A percentile compares a stretch with the other conserved stretches of the same genome.
Conservation (phyloP, 2,888 invertebrate species). For the Calameuta idolon region DNA sequence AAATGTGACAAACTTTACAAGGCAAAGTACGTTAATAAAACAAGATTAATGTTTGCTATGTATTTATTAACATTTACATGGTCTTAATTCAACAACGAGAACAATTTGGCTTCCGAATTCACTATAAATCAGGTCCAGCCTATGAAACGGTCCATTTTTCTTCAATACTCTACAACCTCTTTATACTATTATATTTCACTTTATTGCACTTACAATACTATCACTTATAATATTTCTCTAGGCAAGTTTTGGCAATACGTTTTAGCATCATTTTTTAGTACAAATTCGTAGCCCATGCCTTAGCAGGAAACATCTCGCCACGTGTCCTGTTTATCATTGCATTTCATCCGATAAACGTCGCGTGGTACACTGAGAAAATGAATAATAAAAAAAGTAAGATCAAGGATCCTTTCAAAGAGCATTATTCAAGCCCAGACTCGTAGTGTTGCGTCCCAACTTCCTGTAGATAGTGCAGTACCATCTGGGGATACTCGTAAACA, state of each 20-base stretch:
- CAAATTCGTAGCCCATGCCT: background rate
- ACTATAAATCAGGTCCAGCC: constrained; percentile 53
- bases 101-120: constrained; percentile 34
- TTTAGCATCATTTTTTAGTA: background rate
- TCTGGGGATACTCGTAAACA: constrained; percentile 95
- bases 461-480: constrained; percentile 96
- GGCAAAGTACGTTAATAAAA: constrained; percentile 15
- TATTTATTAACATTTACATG: background rate
- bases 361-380: background rate
- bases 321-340: background rate
- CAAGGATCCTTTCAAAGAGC: background rate
- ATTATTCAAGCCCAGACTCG: constrained; percentile 72
- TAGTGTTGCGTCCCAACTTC: constrained; percentile 96
- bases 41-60: constrained; percentile 11
- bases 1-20: constrained; percentile 26
- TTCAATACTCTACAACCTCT: background rate
- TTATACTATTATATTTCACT: background rate
- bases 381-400: background rate
- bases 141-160: constrained; percentile 23
- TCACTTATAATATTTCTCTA: background rate
- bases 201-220: background rate
- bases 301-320: background rate
- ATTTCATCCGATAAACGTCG: background rate
- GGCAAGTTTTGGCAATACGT: background rate
- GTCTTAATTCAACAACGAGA: constrained; percentile 21